Percentiles rank a stretch among this genome's conserved stretches.
phyloP scores from a whole-genome alignment of 2,113 vertebrate species.

The Cranoglanis bouderius region DNA sequence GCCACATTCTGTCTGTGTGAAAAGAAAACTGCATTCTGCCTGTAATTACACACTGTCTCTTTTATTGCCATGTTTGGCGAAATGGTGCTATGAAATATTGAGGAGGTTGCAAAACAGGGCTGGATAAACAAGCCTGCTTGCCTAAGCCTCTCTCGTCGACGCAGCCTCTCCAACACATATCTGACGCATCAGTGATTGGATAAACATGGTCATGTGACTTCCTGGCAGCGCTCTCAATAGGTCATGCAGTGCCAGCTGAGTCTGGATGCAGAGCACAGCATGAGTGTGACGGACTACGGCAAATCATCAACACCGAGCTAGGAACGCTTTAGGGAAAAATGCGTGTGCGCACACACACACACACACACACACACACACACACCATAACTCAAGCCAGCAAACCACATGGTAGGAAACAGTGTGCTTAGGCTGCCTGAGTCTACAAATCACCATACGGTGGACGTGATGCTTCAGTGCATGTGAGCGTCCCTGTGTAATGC shows the following conservation, averaged over 20 bases:
- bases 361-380: neutral
- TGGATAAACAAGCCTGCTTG: conserved; percentile 48
- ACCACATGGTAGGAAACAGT: neutral
- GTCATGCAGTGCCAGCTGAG: conserved; percentile 57
- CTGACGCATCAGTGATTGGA: conserved; percentile 53
- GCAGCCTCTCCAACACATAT: conserved; percentile 56
- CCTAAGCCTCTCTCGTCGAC: conserved; percentile 22
- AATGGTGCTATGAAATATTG: conserved; percentile 46
- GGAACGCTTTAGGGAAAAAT: conserved; percentile 10
- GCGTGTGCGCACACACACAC: neutral
- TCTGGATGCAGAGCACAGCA: conserved; percentile 46
- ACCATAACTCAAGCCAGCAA: conserved; percentile 9
- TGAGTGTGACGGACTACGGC: conserved; percentile 21
- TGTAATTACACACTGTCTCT: conserved; percentile 40
- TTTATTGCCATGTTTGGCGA: neutral
- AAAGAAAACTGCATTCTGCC: neutral
- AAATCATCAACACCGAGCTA: conserved; percentile 14
- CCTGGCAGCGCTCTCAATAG: conserved; percentile 54
- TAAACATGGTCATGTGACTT: conserved; percentile 60
- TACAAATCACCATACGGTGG: neutral
- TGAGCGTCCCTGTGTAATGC: conserved; percentile 20
- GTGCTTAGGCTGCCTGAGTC: neutral
- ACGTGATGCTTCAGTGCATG: neutral
- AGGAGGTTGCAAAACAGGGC: conserved; percentile 36
- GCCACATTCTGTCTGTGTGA: conserved; percentile 7